These are phyloP conservation scores for Eristalinus aeneus DNA, from an alignment of 2,888 invertebrate species.

Conservation along the genomic window DNA sequence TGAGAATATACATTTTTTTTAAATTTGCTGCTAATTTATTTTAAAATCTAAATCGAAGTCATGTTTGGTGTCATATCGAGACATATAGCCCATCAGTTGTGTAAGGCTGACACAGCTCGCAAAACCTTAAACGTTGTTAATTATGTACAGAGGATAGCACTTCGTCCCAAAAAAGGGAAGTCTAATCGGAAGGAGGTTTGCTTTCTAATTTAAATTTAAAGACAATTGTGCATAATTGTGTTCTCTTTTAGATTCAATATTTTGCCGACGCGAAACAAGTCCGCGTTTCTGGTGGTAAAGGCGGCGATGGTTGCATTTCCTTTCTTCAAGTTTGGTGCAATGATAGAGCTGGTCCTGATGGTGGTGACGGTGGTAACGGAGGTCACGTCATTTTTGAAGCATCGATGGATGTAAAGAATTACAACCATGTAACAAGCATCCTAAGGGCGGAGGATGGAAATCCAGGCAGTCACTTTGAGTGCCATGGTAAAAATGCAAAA, in stretches of 20 bases:
- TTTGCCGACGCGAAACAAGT: conserved; percentile 89
- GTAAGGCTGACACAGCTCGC: conserved; percentile 8
- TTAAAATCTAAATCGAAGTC: neutral
- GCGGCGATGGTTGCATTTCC: conserved; percentile 95
- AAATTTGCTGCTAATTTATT: neutral
- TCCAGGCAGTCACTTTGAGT: conserved; percentile 87
- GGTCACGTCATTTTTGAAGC: conserved; percentile 95
- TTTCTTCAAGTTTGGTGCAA: conserved; percentile 91
- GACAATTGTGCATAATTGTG: neutral
- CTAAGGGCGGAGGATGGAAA: conserved; percentile 87
- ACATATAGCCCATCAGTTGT: conserved; percentile 35
- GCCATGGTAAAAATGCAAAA: conserved; percentile 90
- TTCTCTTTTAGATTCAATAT: conserved; percentile 81
- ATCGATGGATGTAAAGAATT: conserved; percentile 85
- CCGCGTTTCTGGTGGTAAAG: conserved; percentile 89
- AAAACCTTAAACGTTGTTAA: conserved; percentile 21
- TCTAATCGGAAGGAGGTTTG: conserved; percentile 80
- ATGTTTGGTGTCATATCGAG: conserved; percentile 41
- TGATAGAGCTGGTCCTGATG: conserved; percentile 96
- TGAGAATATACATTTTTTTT: neutral
- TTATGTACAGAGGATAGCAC: conserved; percentile 74
- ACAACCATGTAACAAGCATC: conserved; percentile 85
- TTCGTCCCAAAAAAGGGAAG: conserved; percentile 81
- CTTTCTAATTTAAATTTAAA: neutral
- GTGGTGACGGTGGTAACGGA: conserved; percentile 96